Conservation (phyloP, 2,797 vertebrate genomes). For the Lerista edwardsae region DNA sequence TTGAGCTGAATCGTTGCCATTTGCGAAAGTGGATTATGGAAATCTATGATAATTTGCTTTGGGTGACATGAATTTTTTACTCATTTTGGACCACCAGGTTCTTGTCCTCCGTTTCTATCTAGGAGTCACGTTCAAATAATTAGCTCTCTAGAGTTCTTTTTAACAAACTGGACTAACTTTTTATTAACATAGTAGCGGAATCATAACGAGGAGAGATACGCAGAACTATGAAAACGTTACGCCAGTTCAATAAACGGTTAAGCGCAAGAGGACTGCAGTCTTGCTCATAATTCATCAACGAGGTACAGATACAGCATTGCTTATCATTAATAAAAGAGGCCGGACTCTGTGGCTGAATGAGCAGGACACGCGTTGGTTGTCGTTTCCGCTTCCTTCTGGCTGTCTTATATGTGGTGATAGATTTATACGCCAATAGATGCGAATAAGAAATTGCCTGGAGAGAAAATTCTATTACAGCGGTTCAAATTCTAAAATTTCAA, state of each 20-base stretch:
- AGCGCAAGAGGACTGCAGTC: background rate
- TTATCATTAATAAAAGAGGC: background rate
- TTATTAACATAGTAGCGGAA: background rate
- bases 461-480: background rate
- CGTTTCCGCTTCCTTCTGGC: background rate
- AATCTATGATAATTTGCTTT: no score
- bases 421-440: conserved; percentile 2
- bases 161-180: background rate
- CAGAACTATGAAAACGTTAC: no score
- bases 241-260: background rate
- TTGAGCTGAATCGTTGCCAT: background rate
- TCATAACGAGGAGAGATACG: no score
- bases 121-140: background rate
- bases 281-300: background rate
- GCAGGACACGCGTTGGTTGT: background rate
- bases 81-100: background rate
- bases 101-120: no score
- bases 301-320: background rate
- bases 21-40: background rate
- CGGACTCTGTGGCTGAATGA: background rate
- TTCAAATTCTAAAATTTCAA: background rate
- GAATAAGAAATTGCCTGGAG: conserved; percentile 38
- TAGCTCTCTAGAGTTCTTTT: background rate
- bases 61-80: no score
- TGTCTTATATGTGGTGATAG: background rate